Evolutionary conservation across 53 echinoderm and acorn worm genomes (phyloP).

Genomic region (Hippasteria phrygiana): DNA sequence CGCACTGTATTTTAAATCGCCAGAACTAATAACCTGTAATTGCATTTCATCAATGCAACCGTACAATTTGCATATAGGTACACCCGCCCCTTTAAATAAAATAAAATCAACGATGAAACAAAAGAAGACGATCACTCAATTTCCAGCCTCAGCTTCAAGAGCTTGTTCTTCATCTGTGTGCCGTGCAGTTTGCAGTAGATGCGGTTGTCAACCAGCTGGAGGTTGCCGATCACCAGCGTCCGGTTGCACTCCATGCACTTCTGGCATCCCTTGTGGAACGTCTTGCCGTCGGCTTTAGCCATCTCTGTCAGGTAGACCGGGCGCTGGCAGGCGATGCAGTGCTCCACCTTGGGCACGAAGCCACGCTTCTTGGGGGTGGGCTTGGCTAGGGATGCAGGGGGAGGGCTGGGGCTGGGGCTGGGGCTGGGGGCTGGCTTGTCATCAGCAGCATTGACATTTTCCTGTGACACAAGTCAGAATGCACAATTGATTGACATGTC

Average conservation of each 20-base stretch:
- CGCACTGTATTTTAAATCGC: not conserved
- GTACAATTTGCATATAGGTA: not conserved
- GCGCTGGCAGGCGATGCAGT: constrained; percentile 79
- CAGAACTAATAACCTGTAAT: not conserved
- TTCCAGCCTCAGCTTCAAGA: constrained; percentile 70
- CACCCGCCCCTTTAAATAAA: too few species aligned
- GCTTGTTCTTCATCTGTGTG: constrained; percentile 77
- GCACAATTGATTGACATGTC: not conserved
- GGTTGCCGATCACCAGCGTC: constrained; percentile 72
- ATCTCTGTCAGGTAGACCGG: constrained; percentile 86
- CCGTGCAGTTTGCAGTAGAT: constrained; percentile 88
- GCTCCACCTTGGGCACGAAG: constrained; percentile 80
- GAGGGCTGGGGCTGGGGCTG: constrained; percentile 6
- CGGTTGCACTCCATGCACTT: constrained; percentile 79
- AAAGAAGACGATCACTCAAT: constrained; percentile 32
- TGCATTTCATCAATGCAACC: not conserved
- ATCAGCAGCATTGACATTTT: not conserved
- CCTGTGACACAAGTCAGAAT: constrained; percentile 1
- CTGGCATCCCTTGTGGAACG: constrained; percentile 83
- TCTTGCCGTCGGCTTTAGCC: constrained; percentile 84
- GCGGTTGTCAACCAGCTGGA: constrained; percentile 65
- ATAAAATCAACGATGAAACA: not conserved
- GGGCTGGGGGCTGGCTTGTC: not conserved
- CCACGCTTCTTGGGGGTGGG: constrained; percentile 45
- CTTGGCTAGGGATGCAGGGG: constrained; percentile 4